Evolutionary conservation across 1,140 invertebrate species (phyloP), one percentile per base, ranked within the genome.

Genomic region (Sycobia sp.): DNA sequence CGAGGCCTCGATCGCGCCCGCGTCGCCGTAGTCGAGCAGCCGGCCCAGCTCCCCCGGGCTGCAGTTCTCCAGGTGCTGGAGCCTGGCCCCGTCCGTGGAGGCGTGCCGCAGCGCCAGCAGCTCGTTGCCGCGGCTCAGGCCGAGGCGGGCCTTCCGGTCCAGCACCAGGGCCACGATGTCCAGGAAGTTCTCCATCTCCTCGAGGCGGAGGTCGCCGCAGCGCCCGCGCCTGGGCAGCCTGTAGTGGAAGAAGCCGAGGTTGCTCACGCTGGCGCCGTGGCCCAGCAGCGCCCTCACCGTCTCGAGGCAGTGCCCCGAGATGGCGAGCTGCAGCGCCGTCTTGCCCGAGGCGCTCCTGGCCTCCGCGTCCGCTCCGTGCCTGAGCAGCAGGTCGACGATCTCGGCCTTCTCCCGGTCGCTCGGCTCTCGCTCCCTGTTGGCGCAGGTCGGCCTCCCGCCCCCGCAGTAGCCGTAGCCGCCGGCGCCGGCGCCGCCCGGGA

Each of bases 21-120:
- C 41, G 25, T 64, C 47, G 2, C 62, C 54, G 11, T 57, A 58
- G 20, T 64, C 54, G 2, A 64, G 36, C 3, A 64, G 47, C 7
- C 4, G 60, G 9, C 44, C 22, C 9, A 58, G 29, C 7, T 51
- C 55, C 0, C 7, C 9, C 1, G 11, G 25, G 7, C 27, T 44
- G 13, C 62, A 64, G 20, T 57, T 58, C 25, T 64, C 62, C 2
- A 64, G 39, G 16, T 64, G 46, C 23, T 36, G 46, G 1, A 57
- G 22, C 14, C 29, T 43, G 23, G 54, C 51, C 16, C n/a, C n/a
- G n/a, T 57, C 53, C 1, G 9, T 34, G 0, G 38, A 22, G 39
- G 58, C 43, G 9, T 13, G 25, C 2, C 54, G 25, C 22, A 63
- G n/a, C 32, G 50, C 36, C 13, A 62, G 8, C 18, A 63, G 14